phyloP scores from a whole-genome alignment of 2,888 invertebrate genomes.

The Diploptera punctata region DNA sequence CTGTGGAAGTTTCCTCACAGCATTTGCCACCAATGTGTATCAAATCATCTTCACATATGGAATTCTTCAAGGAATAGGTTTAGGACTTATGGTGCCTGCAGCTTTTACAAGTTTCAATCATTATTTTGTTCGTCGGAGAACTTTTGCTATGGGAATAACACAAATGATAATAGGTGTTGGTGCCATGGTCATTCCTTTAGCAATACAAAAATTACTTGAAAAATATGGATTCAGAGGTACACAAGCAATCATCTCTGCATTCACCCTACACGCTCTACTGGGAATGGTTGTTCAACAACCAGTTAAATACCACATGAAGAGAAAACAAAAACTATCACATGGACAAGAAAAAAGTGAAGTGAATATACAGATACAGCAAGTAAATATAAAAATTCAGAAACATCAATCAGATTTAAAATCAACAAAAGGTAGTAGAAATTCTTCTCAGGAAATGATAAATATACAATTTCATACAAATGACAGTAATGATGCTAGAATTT shows the following conservation, averaged over 20 bases:
- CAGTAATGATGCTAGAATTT: background rate
- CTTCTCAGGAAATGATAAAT: conserved; percentile 4
- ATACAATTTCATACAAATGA: background rate
- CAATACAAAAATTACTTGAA: conserved; percentile 65
- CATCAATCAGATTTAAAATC: background rate
- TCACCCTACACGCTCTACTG: conserved; percentile 70
- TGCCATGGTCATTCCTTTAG: conserved; percentile 70
- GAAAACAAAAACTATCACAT: background rate
- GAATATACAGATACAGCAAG: conserved; percentile 1
- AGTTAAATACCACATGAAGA: conserved; percentile 11
- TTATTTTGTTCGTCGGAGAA: conserved; percentile 72
- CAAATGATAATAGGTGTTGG: conserved; percentile 73
- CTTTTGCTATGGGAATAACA: conserved; percentile 75
- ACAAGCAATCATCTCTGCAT: conserved; percentile 64
- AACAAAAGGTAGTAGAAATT: background rate
- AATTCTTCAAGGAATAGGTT: conserved; percentile 69
- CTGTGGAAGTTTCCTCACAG: conserved; percentile 66
- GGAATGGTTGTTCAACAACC: conserved; percentile 66
- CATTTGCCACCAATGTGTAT: conserved; percentile 67
- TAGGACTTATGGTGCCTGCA: conserved; percentile 76
- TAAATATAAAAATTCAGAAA: too few relatives aligned
- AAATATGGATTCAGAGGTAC: conserved; percentile 75
- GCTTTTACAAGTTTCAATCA: conserved; percentile 76
- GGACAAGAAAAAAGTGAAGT: background rate
- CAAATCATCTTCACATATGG: conserved; percentile 71